Base-by-base conservation (phyloP, 2,888 invertebrate genomes). In the Scelioninae gen. 2 region DNA sequence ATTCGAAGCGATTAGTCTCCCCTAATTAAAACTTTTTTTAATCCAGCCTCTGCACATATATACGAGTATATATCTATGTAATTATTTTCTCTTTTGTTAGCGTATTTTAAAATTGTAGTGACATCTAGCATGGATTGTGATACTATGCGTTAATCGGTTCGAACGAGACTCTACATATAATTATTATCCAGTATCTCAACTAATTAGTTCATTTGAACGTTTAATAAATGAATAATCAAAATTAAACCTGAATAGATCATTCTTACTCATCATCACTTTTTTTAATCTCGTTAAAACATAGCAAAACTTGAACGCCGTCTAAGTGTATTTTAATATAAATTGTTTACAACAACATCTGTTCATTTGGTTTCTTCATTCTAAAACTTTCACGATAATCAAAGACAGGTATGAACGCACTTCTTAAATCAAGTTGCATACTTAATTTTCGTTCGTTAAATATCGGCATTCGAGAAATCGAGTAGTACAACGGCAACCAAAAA, bases 281-380 rank as follows among this genome's bases (percentile, higher is more conserved):
- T 31, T 46, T 35, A 64, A 80, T 77, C 73, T 65, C 77, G 80
- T 83, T 83, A 82, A 80, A 81, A 74, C 71, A 78, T 81, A 81
- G 83, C 79, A 83, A 82, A 82, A 79, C 78, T 81, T 78, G 76
- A 74, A 72, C 76, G 53, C 31, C 78, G 73, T 80, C 72, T 78
- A 77, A 77, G 57, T 7, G 73, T 77, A 78, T 80, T 79, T 79
- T 82, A 83, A 81, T 82, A 80, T 76, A n/a, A n/a, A n/a, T n/a
- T 82, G 79, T 81, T 81, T 83, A 82, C 81, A 82, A 78, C 78
- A 81, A 80, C 75, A 69, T 80, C 28, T 52, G 28, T 58, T 65
- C 15, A 58, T 37, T 43, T 22, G 41, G 22, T 28, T 9, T 33
- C 45, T 25, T 11, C 18, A 4, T 25, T 25, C 6, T 25, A 4